These are phyloP conservation scores for Henricia sp. DNA, from an alignment of 53 echinoderm and acorn worm species.

Conservation along the genomic window DNA sequence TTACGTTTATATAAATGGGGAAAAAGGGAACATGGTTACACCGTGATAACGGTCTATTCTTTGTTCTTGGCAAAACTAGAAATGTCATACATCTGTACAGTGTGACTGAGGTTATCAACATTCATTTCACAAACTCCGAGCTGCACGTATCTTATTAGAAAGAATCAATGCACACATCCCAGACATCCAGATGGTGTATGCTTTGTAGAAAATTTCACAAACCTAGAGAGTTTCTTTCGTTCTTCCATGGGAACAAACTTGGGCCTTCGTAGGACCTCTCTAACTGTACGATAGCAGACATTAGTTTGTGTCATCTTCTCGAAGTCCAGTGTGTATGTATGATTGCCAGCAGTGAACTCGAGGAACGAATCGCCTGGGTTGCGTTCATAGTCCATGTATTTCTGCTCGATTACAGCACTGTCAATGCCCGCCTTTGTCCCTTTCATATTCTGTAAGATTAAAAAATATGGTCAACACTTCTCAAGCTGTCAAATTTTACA, in stretches of 20 bases:
- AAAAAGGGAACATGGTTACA: too few relatives aligned
- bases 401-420: conserved; percentile 25
- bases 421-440: conserved; percentile 31
- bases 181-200: too few relatives aligned
- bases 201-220: not conserved
- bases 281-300: conserved; percentile 5
- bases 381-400: conserved; percentile 16
- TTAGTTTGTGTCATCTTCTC: conserved; percentile 44
- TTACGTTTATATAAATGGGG: too few relatives aligned
- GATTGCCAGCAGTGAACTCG: conserved; percentile 11
- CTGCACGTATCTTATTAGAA: too few relatives aligned
- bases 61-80: too few relatives aligned
- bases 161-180: too few relatives aligned
- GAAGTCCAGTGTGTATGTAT: conserved; percentile 39
- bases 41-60: too few relatives aligned
- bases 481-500: too few relatives aligned
- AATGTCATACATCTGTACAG: too few relatives aligned
- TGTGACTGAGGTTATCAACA: too few relatives aligned
- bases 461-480: too few relatives aligned
- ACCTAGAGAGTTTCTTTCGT: conserved; percentile 10
- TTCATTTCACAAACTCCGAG: too few relatives aligned
- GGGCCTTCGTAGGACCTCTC: conserved; percentile 50
- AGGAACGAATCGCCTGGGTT: not conserved
- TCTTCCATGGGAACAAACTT: conserved; percentile 36
- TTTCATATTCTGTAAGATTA: conserved; percentile 19